Base-by-base conservation (phyloP, 2,888 invertebrate genomes). In the Dioctria linearis region DNA sequence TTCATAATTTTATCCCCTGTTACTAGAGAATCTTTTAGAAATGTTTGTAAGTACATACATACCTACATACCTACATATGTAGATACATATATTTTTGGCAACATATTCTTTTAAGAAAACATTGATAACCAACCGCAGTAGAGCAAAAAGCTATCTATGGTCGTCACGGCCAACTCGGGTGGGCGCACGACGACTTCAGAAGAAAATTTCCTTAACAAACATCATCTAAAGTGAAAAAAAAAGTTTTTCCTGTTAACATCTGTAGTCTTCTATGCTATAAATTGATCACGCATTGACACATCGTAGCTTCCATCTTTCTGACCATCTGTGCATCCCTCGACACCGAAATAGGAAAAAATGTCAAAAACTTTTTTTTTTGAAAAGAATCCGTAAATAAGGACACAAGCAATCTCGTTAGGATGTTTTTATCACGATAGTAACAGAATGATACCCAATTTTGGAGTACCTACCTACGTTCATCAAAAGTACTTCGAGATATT, bases 231-330 rank as follows among this genome's bases (percentile, higher is more conserved):
- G 63, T 37, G 57, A 75, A 54, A 25, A 25, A 25, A 25, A 75
- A 75, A 75, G 42, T 75, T 75, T 75, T 39, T 59, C 59, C 43
- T 75, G 73, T 25, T 65, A 49, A 65, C 78, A 78, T 78, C 78
- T 78, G 78, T 63, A 78, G 51, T 78, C 25, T 49, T 46, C 51
- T 78, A 49, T 51, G 49, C 65, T 51, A 78, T 78, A 78, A 78
- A 78, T 78, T 63, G 78, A 78, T 78, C 78, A 78, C 63, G 63
- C 78, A 63, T 78, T 63, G 63, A 63, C 78, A 78, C 51, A 65
- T 63, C 78, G 63, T 78, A 63, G 46, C 65, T 78, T 78, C 40
- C 49, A 78, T 78, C 63, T 51, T 67, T 51, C 13, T 49, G 51
- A 40, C 78, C 78, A 78, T 78, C 78, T 78, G 78, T 78, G 73